Conservation (phyloP, 1,140 invertebrate genomes). For the Cheumatopsyche charites region DNA sequence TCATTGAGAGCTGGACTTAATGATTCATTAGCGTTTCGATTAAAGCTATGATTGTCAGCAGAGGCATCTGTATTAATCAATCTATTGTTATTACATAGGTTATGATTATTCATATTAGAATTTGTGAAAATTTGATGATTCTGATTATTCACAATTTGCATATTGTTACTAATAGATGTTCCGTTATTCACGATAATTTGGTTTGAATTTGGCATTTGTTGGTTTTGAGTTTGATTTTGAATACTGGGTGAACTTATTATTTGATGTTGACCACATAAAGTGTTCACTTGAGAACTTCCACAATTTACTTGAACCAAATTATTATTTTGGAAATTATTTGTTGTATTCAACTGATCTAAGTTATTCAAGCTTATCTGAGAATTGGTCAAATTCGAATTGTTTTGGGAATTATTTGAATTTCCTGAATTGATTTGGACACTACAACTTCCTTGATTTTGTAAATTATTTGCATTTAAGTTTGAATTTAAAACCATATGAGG, state of each 20-base stretch:
- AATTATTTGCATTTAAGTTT: conserved; percentile 51
- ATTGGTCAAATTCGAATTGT: conserved; percentile 18
- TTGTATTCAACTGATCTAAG: conserved; percentile 37
- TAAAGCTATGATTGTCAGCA: conserved; percentile 33
- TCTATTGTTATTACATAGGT: conserved; percentile 37
- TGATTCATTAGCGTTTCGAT: conserved; percentile 21
- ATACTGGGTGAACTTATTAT: conserved; percentile 49
- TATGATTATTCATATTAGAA: conserved; percentile 51
- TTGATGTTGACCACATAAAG: conserved; percentile 41
- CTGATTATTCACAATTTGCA: conserved; percentile 35
- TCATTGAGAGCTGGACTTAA: conserved; percentile 54
- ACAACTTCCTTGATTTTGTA: conserved; percentile 52
- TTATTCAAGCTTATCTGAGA: conserved; percentile 27
- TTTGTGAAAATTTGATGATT: conserved; percentile 54
- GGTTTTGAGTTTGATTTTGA: conserved; percentile 43
- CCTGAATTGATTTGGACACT: conserved; percentile 43
- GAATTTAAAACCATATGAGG: conserved; percentile 23
- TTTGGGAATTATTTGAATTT: conserved; percentile 35
- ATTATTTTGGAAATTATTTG: conserved; percentile 37
- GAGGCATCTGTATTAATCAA: conserved; percentile 14
- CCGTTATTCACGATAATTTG: conserved; percentile 38
- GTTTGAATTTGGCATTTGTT: conserved; percentile 30
- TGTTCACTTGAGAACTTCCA: conserved; percentile 25
- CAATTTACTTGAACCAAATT: conserved; percentile 44
- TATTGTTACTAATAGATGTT: conserved; percentile 30